Evolutionary conservation across 2,113 vertebrate genomes (phyloP).

Genomic region (Chionomys nivalis): DNA sequence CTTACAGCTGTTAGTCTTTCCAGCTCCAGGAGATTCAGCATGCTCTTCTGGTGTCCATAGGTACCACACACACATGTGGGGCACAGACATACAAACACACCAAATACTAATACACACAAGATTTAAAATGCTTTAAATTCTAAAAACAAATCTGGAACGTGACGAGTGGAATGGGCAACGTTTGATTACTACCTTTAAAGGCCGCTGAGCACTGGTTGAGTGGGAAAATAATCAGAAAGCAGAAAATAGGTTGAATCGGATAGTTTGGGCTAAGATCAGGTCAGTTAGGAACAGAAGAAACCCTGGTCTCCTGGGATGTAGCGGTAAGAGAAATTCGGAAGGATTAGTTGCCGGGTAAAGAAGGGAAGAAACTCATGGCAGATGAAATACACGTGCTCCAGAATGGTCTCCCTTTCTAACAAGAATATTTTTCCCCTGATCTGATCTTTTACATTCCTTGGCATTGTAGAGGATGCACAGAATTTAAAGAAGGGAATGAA

Average conservation of each 20-base stretch:
- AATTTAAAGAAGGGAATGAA: constrained; percentile 53
- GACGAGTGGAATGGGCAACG: background rate
- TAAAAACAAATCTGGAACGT: background rate
- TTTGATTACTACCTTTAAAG: background rate
- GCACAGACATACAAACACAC: background rate
- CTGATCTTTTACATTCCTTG: background rate
- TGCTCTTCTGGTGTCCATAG: background rate
- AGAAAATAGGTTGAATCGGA: background rate
- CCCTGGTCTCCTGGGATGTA: background rate
- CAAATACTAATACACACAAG: background rate
- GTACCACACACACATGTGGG: background rate
- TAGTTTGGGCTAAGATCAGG: background rate
- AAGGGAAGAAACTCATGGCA: background rate
- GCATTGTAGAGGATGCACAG: background rate
- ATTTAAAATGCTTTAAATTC: background rate
- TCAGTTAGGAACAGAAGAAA: background rate
- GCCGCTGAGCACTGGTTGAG: background rate
- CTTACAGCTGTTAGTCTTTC: background rate
- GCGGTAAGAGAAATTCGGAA: background rate
- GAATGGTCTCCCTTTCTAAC: background rate
- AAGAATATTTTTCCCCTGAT: constrained; percentile 4
- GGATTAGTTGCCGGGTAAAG: background rate
- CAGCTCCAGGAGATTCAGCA: background rate
- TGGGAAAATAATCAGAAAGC: background rate
- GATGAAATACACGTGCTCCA: background rate